Conservation (phyloP, 2,888 invertebrate species). For the Caenorhabditis doughertyi region DNA sequence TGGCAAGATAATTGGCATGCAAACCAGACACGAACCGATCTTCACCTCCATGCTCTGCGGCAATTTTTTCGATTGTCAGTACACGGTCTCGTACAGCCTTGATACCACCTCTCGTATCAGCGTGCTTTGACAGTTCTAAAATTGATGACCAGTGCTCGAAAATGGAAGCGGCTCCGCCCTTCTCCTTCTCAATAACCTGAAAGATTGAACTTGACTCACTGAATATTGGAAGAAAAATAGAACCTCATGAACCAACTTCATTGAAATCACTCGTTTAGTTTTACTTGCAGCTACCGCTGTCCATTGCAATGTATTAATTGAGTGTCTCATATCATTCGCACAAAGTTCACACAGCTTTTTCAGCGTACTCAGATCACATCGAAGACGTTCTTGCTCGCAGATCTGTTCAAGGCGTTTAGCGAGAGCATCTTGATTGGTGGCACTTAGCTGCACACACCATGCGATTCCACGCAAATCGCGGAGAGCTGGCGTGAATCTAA, state of each 20-base stretch:
- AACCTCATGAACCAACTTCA: constrained; percentile 51
- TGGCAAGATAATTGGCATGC: constrained; percentile 70
- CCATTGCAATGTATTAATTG: constrained; percentile 64
- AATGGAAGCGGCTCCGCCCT: constrained; percentile 60
- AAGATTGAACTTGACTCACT: background rate
- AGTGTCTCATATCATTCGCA: constrained; percentile 62
- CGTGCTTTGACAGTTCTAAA: constrained; percentile 69
- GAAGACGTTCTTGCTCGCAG: constrained; percentile 85
- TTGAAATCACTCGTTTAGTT: constrained; percentile 24
- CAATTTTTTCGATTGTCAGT: constrained; percentile 52
- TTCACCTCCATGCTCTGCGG: constrained; percentile 65
- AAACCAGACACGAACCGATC: constrained; percentile 71
- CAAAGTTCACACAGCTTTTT: constrained; percentile 55
- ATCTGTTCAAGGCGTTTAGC: constrained; percentile 86
- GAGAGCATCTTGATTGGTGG: constrained; percentile 83
- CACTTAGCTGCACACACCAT: constrained; percentile 87
- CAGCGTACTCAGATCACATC: constrained; percentile 57
- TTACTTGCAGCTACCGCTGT: constrained; percentile 55
- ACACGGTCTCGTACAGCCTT: constrained; percentile 49
- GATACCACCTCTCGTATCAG: constrained; percentile 65
- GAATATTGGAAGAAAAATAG: background rate
- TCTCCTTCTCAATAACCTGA: constrained; percentile 64
- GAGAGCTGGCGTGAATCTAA: constrained; percentile 87
- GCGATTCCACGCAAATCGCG: constrained; percentile 89
- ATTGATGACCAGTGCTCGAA: constrained; percentile 73